Evolutionary conservation across 2,888 invertebrate species (phyloP), one percentile per base, ranked within the genome.

Genomic region (Microchrysa polita): DNA sequence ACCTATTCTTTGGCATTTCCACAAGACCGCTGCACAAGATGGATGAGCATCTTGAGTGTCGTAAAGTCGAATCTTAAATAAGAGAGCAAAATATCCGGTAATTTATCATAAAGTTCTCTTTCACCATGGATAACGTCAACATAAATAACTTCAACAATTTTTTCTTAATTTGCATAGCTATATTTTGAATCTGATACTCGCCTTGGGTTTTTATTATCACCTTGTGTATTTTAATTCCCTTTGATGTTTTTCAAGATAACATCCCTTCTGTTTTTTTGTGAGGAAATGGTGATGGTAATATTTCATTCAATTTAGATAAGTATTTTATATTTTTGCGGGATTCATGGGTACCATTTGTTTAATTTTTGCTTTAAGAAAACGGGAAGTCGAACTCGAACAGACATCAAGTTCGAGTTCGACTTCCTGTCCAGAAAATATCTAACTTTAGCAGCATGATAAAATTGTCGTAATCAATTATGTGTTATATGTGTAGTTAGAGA

Each of bases 111-210:
- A 73, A 76, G 53, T 73, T 53, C 53, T 53, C 61, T 63, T 73
- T 34, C 10, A 59, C 20, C 22, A 44, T 23, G 83, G 83, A 83
- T 83, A 83, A 82, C 83, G 83, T 83, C 83, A 83, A 81, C 83
- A 82, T 82, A 83, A 83, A 83, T 83, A 82, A 83, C 80, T 83
- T 82, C 80, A 81, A 82, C 82, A 82, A 82, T 83, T 83, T 83
- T 78, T 79, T 80, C 81, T 81, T 77, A 76, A 78, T 78, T 78
- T 78, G 78, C 78, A 78, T 78, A 78, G 77, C 77, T 75, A 77
- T n/a, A n/a, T 78, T 77, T 77, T 76, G 77, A 74, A 74, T 76
- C 74, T 74, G 74, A 77, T 77, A 72, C 73, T 75, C 71, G 55
- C 73, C 74, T 75, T 16, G 67, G 72, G 74, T 75, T 75, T 74